phyloP scores from a whole-genome alignment of 2,113 vertebrate species.

The Bubalus kerabau region DNA sequence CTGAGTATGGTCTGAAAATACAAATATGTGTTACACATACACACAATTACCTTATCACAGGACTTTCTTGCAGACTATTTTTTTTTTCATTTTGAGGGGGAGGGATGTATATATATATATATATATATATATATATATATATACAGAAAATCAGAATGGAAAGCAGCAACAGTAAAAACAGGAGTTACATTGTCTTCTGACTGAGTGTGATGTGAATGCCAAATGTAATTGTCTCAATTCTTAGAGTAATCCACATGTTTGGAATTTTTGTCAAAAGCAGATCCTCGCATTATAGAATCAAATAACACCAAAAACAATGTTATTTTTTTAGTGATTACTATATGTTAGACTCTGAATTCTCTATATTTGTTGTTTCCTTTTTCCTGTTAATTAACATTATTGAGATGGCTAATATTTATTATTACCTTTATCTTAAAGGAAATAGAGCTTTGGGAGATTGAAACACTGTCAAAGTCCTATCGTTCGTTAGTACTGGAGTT shows the following conservation, averaged over 20 bases:
- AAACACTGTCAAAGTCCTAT: not conserved
- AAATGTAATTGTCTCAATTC: not conserved
- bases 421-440: not conserved
- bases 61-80: not conserved
- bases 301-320: not conserved
- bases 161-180: not conserved
- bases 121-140: no score
- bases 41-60: not conserved
- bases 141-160: not conserved
- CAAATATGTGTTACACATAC: not conserved
- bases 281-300: not conserved
- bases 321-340: not conserved
- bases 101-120: not conserved
- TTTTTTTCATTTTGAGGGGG: not conserved
- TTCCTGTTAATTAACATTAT: not conserved
- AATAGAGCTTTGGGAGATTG: not conserved
- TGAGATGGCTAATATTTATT: not conserved
- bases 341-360: not conserved
- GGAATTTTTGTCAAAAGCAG: not conserved
- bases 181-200: not conserved
- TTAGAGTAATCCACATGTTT: not conserved
- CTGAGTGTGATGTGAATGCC: not conserved
- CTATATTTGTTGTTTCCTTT: not conserved
- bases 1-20: constrained; percentile 41
- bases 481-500: not conserved